phyloP scores from a whole-genome alignment of 2,888 invertebrate species.

The Oeneis ivallda region DNA sequence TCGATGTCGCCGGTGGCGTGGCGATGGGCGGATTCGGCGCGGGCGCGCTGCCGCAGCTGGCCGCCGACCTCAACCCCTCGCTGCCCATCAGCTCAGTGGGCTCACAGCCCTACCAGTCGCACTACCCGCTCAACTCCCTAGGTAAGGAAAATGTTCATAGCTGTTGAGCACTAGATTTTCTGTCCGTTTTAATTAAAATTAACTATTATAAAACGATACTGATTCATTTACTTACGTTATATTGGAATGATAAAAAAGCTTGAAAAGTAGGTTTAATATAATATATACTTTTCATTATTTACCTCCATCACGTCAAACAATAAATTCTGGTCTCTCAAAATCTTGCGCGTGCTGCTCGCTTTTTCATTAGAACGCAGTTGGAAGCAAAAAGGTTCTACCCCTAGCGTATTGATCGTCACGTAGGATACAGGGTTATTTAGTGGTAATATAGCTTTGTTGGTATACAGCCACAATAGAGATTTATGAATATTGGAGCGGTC shows the following conservation, averaged over 20 bases:
- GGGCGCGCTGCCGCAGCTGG: conserved; percentile 90
- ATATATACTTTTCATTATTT: no score
- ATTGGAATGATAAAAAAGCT: no score
- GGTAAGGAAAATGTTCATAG: conserved; percentile 79
- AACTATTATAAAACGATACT: no score
- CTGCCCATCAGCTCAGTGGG: conserved; percentile 90
- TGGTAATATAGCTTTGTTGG: conserved; percentile 30
- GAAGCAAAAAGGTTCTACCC: not conserved
- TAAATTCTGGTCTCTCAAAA: not conserved
- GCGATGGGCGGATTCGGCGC: conserved; percentile 90
- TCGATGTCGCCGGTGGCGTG: conserved; percentile 87
- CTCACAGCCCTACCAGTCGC: conserved; percentile 91
- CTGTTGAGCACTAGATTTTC: no score
- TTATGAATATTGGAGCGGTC: conserved; percentile 54
- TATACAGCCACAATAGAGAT: conserved; percentile 42
- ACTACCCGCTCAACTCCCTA: conserved; percentile 94
- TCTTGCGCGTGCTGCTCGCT: not conserved
- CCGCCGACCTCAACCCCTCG: conserved; percentile 88
- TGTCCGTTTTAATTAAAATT: no score
- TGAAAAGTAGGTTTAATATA: no score
- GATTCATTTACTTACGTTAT: no score
- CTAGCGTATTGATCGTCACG: conserved; percentile 26
- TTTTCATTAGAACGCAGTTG: not conserved
- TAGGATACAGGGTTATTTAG: conserved; percentile 25
- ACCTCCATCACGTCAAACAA: not conserved